These are phyloP conservation scores for Callinectes sapidus DNA, from an alignment of 2,888 invertebrate genomes.

Conservation along the genomic window DNA sequence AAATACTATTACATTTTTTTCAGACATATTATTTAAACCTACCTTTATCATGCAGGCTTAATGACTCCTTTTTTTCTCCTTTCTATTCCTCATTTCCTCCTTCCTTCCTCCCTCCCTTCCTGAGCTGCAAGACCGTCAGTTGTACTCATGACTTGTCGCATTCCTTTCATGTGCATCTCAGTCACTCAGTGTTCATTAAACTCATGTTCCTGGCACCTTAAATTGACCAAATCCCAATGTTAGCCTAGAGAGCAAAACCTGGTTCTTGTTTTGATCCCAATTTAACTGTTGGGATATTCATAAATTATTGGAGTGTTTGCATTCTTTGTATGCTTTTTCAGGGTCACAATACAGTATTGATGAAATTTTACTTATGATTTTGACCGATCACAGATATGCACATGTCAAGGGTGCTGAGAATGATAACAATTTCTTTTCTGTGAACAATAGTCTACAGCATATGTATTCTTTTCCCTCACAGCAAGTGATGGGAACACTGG, in stretches of 20 bases:
- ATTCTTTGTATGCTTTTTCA: background rate
- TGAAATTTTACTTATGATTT: background rate
- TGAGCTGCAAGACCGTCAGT: background rate
- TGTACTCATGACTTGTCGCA: background rate
- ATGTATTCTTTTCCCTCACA: conserved; percentile 1
- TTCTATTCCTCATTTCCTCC: background rate
- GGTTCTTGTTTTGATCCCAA: conserved; percentile 32
- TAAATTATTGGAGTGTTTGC: background rate
- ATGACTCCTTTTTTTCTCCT: background rate
- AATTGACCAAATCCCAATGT: conserved; percentile 24
- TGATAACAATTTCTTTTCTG: background rate
- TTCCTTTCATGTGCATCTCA: background rate
- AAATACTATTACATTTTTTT: conserved; percentile 6
- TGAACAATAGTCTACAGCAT: background rate
- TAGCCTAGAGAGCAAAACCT: background rate
- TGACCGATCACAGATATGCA: conserved; percentile 32
- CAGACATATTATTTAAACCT: background rate
- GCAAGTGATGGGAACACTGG: conserved; percentile 46
- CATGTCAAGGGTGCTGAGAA: background rate
- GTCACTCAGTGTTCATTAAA: conserved; percentile 40
- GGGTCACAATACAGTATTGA: background rate
- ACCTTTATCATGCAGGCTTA: background rate
- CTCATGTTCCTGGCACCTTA: background rate
- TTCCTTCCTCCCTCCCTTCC: background rate
- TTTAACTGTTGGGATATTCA: background rate